Evolutionary conservation across 2,888 invertebrate genomes (phyloP), one percentile per base, ranked within the genome.

Genomic region (Ceriagrion tenellum): DNA sequence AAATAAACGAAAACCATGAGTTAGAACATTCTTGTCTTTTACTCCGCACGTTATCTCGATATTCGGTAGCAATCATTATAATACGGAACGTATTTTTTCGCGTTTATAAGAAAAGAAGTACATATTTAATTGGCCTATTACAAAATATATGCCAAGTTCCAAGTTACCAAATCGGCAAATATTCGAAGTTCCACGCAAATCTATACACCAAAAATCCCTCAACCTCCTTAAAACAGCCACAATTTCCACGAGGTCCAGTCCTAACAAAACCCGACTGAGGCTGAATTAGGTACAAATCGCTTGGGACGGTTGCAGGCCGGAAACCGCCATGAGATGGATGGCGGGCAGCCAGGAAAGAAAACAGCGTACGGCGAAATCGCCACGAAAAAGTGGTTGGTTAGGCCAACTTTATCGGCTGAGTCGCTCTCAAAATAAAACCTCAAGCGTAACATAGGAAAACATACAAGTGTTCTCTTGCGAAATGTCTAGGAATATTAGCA

Each of bases 271-370:
- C n/a, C 35, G 35, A n/a, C 63, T 47, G 13, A 93, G 35, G 18
- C 93, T 69, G 12, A 16, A 47, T 69, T 26, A 47, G 16, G 40
- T 23, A 93, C 63, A 63, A 69, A 69, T 63, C 40, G 69, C 26
- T n/a, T 20, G 8, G 69, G 93, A n/a, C n/a, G 93, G 74, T 55
- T 40, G 69, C 69, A 18, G 69, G 93, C 74, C 69, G 93, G 93
- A 93, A 91, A 91, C 91, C 59, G 91, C 63, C 63, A 35, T 26
- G 63, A 40, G 69, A 69, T 74, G n/a, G 93, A 93, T 93, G 93
- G 93, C 93, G 93, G 47, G 47, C 10, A 69, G 93, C 93, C 93
- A 93, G 47, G 6, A 47, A 74, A 74, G 63, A 63, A 63, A 93
- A 93, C 93, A 74, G 93, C 69, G 69, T 4, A 47, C 13, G 93